A percentile compares a stretch with the other conserved stretches of the same genome.
Conservation (phyloP, 2,113 vertebrate genomes). For the Pipa parva region DNA sequence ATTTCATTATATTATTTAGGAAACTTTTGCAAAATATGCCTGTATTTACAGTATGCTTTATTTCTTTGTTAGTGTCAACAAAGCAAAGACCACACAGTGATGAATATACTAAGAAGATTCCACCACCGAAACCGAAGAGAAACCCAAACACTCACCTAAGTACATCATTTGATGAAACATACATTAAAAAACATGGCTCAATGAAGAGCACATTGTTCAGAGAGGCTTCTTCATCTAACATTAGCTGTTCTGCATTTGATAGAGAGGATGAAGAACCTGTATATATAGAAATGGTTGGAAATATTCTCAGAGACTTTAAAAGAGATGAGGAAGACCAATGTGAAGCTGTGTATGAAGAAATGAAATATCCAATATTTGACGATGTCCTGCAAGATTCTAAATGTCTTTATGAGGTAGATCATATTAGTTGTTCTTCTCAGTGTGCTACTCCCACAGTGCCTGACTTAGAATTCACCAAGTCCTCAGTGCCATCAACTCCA, state of each 20-base stretch:
- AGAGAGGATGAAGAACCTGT: conserved; percentile 87
- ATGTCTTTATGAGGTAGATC: conserved; percentile 68
- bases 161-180: conserved; percentile 90
- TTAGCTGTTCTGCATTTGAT: conserved; percentile 69
- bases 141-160: conserved; percentile 96
- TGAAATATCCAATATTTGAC: conserved; percentile 89
- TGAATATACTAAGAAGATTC: conserved; percentile 86
- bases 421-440: conserved; percentile 81
- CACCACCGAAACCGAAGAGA: conserved; percentile 92
- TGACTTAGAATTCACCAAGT: conserved; percentile 79
- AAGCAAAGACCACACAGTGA: conserved; percentile 78
- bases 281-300: conserved; percentile 97
- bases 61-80: conserved; percentile 58
- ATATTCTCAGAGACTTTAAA: conserved; percentile 80
- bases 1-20: not conserved
- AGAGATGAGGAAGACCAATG: conserved; percentile 83
- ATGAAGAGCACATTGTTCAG: conserved; percentile 65
- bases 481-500: conserved; percentile 71
- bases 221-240: conserved; percentile 71
- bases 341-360: conserved; percentile 94
- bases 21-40: not conserved
- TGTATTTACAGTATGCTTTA: conserved; percentile 21
- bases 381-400: conserved; percentile 75
- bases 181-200: conserved; percentile 73
- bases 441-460: conserved; percentile 88